phyloP scores from a whole-genome alignment of 2,888 invertebrate genomes.

The Rhingia campestris region DNA sequence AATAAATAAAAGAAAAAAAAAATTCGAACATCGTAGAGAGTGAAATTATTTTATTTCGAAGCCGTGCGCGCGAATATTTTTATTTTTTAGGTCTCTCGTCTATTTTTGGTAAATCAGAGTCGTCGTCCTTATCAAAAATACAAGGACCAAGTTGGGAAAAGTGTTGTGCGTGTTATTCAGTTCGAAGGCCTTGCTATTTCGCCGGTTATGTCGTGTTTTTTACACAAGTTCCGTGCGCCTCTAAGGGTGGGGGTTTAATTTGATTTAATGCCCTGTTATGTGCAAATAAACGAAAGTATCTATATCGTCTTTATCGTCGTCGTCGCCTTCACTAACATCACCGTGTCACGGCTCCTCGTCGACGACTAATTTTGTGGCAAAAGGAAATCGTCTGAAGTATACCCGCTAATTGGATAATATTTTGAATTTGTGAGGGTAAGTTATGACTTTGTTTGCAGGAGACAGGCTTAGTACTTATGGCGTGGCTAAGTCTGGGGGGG shows the following conservation, averaged over 20 bases:
- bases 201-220: slow-evolving; percentile 13
- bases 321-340: neutral
- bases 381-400: slow-evolving; percentile 51
- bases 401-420: slow-evolving; percentile 71
- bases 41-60: slow-evolving; percentile 41
- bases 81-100: neutral
- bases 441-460: slow-evolving; percentile 52
- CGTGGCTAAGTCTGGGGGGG: neutral
- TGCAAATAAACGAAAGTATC: slow-evolving; percentile 56
- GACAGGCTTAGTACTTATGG: slow-evolving; percentile 27
- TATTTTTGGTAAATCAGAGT: slow-evolving; percentile 24
- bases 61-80: slow-evolving; percentile 20
- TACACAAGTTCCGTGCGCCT: slow-evolving; percentile 3
- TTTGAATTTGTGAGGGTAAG: slow-evolving; percentile 64
- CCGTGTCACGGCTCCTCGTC: neutral
- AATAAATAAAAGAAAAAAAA: no score
- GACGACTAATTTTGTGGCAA: slow-evolving; percentile 43
- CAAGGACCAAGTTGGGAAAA: neutral
- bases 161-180: neutral
- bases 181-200: neutral
- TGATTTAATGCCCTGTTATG: slow-evolving; percentile 63
- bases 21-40: slow-evolving; percentile 25
- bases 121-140: slow-evolving; percentile 1
- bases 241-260: slow-evolving; percentile 53
- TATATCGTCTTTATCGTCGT: slow-evolving; percentile 3